Base-by-base conservation (phyloP, 2,888 invertebrate genomes). In the Xestia rhomboidea region DNA sequence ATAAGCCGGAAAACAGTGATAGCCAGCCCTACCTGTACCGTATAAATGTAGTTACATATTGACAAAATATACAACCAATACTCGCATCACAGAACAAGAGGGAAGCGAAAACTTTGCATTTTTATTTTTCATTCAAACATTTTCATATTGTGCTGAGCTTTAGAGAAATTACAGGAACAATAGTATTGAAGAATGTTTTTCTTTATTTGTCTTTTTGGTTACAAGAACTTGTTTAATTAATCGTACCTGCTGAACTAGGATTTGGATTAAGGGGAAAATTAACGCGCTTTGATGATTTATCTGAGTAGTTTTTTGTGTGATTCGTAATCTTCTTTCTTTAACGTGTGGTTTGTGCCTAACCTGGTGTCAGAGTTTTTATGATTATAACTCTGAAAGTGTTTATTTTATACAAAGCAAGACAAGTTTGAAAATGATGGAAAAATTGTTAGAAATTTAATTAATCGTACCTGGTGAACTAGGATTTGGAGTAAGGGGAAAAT, bases 41-140 rank as follows among this genome's bases (percentile, higher is more conserved):
- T 46, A 68, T 63, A 62, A 63, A 78, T 67, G 60, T 70, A 68
- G 57, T 76, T 69, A 73, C 78, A 78, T 84, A 82, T 79, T 77
- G 74, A 81, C 70, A 68, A 72, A n/a, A n/a, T n/a, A 63, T 49
- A 54, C 57, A 49, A 57, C 72, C 67, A 21, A 73, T 60, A 46
- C 51, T 60, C 70, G 64, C 64, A 64, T 68, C 49, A 73, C 46
- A 68, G 66, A 41, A 73, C 68, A 62, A 44, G 57, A 57, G 66
- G n/a, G 34, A 21, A 27, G 44, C 10, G 64, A 66, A 81, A 79
- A 66, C 27, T 34, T 63, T 30, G 30, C n/a, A 60, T 49, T 74
- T 73, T 81, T 75, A 82, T 82, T 73, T 75, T 73, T 27, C 51
- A 66, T 73, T 34, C 41, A 44, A 38, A 73, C 38, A 63, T 46